Percentiles rank a stretch among this genome's conserved stretches.
These are phyloP conservation scores for Pachyramphus minor DNA, from an alignment of 2,113 vertebrate genomes.

Conservation along the genomic window DNA sequence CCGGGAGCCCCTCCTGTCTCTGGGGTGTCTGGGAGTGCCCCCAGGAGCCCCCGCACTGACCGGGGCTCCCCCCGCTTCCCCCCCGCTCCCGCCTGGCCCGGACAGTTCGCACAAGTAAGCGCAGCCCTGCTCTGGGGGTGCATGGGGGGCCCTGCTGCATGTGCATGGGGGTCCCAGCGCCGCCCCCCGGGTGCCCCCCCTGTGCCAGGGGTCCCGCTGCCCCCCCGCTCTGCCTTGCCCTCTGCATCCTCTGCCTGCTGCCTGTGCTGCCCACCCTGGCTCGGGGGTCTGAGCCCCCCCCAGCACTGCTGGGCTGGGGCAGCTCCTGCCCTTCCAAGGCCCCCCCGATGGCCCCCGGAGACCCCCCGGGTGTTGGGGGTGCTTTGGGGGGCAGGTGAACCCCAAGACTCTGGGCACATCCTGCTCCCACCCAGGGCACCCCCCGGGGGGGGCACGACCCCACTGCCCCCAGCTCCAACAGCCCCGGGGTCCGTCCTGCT, in stretches of 20 bases:
- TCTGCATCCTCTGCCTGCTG: not conserved
- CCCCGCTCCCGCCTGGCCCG: not conserved
- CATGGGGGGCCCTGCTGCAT: not conserved
- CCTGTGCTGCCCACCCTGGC: not conserved
- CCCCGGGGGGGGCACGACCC: not conserved
- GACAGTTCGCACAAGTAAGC: conserved; percentile 28
- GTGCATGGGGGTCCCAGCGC: not conserved
- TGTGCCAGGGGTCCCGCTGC: not conserved
- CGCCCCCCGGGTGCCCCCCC: not conserved
- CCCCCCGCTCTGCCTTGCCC: not conserved
- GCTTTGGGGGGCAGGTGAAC: not conserved
- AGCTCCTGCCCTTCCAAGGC: not conserved
- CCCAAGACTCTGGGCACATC: not conserved
- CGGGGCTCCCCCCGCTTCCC: not conserved
- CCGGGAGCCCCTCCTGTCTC: not conserved
- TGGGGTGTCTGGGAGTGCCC: not conserved
- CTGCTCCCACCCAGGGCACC: not conserved
- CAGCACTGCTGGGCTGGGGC: not conserved
- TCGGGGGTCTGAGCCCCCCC: not conserved
- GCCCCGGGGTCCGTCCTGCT: not conserved
- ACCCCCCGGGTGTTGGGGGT: not conserved
- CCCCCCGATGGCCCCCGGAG: not conserved
- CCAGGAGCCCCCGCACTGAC: not conserved
- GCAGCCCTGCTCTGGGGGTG: not conserved
- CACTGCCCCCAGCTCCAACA: not conserved